Evolutionary conservation across 2,797 vertebrate species (phyloP), one percentile per base, ranked within the genome.

Genomic region (Danio kyathit): DNA sequence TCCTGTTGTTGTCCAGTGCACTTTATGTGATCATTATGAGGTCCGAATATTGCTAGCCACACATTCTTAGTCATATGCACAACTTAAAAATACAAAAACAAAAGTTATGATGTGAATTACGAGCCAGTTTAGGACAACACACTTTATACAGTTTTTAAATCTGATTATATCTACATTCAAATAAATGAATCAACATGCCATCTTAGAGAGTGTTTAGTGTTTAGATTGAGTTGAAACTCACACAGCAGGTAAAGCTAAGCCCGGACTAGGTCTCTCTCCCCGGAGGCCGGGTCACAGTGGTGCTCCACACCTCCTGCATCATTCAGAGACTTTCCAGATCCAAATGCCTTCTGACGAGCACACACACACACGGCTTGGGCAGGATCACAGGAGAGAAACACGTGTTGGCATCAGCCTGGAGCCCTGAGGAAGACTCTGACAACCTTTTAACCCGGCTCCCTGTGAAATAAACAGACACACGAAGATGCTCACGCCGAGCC

Each of bases 321-420:
- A 95, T 96, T 94, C 93, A 93, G 92, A 52, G 90, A 65, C 90
- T 93, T 93, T 94, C 76, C 21, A 72, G 92, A 94, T 92, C 91
- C 89, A 94, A 94, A 95, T 95, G 91, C 92, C 93, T 91, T 96
- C 94, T 95, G 96, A 96, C 92, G 95, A 95, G 94, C 94, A 94
- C 93, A 94, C 91, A 94, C 91, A 92, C 90, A 93, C 57, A 29
- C 38, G 93, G 93, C 94, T 95, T 94, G 90, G 92, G 92, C 90
- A 12, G 94, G 93, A 96, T 97, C 95, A 96, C 95, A 96, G 82
- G 91, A 93, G 93, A 94, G 94, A 95, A 96, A 96, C 96, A 97
- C 94, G 95, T 97, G 96, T 96, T 96, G 95, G 92, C 94, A 95
- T 95, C 95, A 96, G 94, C 93, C 89, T 83, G 87, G 92, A 93